Base-by-base conservation (phyloP, 2,797 vertebrate species). In the Myotis findleyi region DNA sequence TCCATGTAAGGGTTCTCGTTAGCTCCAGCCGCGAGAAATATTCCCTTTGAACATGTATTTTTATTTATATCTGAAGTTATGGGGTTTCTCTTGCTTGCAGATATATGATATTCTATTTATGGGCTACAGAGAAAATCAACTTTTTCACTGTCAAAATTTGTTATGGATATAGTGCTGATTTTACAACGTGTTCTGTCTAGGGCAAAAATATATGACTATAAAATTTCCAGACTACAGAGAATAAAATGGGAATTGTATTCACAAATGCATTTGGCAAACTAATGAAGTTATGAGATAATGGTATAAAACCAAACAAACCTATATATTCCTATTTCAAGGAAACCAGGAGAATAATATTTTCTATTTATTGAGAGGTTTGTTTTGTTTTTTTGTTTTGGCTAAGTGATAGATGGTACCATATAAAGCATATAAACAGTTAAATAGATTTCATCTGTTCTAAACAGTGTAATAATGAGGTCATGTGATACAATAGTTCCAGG, bases 61-160 rank as follows among this genome's bases (percentile, higher is more conserved):
- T 92, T 21, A 89, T 91, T 95, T 72, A 25, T 72, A 44, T 83
- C 23, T 80, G 47, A 87, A 94, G 27, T 53, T 72, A 88, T 7
- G 5, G 21, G 38, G 12, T 92, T 93, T 71, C 44, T 94, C 38
- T 89, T 79, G 0, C 75, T 91, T 91, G 8, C 49, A 68, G 51
- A 68, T 83, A 81, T 83, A 86, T 86, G 51, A 93, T 89, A 81
- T 66, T 91, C 49, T 92, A 30, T 27, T 93, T 88, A 88, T 20
- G 20, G n/a, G 66, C 79, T 80, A 64, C 16, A 57, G 57, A 76
- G 59, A 95, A 97, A 86, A 84, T 79, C 18, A 41, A 16, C 73
- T 89, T 94, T 87, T 83, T 94, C 49, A 62, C 62, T 84, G 76
- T 87, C 33, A 84, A 16, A 92, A 9, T 62, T 41, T 93, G 30